phyloP scores from a whole-genome alignment of 2,888 invertebrate species.

The Protodeltote pygarga region DNA sequence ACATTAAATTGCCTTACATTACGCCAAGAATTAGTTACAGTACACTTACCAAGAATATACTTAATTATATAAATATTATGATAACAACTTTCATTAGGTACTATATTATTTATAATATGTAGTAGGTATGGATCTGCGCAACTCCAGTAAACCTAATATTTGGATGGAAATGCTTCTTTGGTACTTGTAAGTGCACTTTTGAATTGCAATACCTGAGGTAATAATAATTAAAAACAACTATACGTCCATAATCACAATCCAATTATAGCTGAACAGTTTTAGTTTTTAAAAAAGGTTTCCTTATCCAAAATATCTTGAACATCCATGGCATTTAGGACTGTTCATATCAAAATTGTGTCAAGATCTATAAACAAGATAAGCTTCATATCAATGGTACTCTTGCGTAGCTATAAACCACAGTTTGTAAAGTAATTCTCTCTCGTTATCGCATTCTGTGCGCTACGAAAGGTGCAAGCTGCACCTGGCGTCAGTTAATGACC shows the following conservation, averaged over 20 bases:
- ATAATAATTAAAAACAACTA: neutral
- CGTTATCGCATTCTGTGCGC: constrained; percentile 20
- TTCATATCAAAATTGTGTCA: constrained; percentile 77
- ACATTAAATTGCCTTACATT: neutral
- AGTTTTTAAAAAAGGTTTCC: constrained; percentile 15
- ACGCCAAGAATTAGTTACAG: constrained; percentile 3
- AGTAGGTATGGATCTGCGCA: too few relatives aligned
- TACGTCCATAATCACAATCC: neutral
- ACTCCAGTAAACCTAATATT: too few relatives aligned
- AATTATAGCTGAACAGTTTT: constrained; percentile 9
- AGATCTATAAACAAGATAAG: constrained; percentile 80
- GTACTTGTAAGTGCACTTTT: too few relatives aligned
- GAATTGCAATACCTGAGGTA: too few relatives aligned
- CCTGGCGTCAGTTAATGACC: constrained; percentile 56
- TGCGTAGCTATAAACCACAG: neutral
- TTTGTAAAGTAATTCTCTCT: constrained; percentile 6
- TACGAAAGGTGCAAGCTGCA: constrained; percentile 43
- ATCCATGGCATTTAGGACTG: constrained; percentile 62
- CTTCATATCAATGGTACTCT: constrained; percentile 29
- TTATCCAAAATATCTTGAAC: constrained; percentile 36
- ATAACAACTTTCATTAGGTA: constrained; percentile 34
- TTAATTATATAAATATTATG: constrained; percentile 5
- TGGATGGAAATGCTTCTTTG: too few relatives aligned
- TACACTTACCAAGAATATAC: constrained; percentile 8
- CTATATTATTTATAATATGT: too few relatives aligned